These are phyloP conservation scores for Sus scrofa DNA, from an alignment of 2,113 vertebrate genomes.

Conservation along the genomic window T2T-Sscrofa CM000818.6:83216501-83217000, in stretches of 20 bases:
- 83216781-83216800: not conserved
- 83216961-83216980: slow-evolving; percentile 30
- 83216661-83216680: too few species aligned
- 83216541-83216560: not conserved
- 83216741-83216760: not conserved
- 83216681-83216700: too few species aligned
- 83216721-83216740: too few species aligned
- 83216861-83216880: not conserved
- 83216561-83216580: too few species aligned
- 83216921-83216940: not conserved
- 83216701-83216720: too few species aligned
- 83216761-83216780: not conserved
- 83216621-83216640: too few species aligned
- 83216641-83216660: too few species aligned
- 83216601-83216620: too few species aligned
- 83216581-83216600: too few species aligned
- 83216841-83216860: not conserved
- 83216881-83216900: not conserved
- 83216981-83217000: not conserved
- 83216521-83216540: not conserved
- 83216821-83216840: not conserved
- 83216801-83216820: not conserved
- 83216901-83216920: not conserved
- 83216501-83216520: not conserved
- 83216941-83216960: not conserved